phyloP scores from a whole-genome alignment of 2,888 invertebrate species.

The Drosophila neutralis region DNA sequence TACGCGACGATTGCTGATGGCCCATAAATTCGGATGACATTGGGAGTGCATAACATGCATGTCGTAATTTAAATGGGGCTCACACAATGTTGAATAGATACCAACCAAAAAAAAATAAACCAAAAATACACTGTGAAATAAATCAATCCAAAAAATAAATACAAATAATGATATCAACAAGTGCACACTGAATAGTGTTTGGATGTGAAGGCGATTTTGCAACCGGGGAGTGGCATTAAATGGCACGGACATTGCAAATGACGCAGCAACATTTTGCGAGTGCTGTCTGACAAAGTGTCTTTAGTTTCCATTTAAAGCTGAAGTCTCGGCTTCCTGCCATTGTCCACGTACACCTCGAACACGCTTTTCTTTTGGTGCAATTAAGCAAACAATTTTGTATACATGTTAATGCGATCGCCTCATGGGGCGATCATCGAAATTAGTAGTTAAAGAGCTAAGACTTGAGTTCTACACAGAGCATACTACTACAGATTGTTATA shows the following conservation, averaged over 20 bases:
- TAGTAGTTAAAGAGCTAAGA: not conserved
- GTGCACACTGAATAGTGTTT: slow-evolving; percentile 3
- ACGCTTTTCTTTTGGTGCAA: slow-evolving; percentile 10
- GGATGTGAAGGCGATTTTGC: slow-evolving; percentile 18
- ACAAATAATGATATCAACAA: slow-evolving; percentile 14
- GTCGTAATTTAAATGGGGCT: slow-evolving; percentile 19
- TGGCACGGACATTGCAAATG: slow-evolving; percentile 19
- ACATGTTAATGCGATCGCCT: slow-evolving; percentile 33
- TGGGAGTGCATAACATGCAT: slow-evolving; percentile 13
- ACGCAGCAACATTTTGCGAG: slow-evolving; percentile 21
- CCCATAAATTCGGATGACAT: slow-evolving; percentile 9
- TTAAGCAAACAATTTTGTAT: slow-evolving; percentile 14
- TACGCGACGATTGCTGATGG: slow-evolving; percentile 9
- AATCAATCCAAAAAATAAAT: not conserved
- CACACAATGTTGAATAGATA: not conserved
- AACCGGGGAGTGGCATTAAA: slow-evolving; percentile 31
- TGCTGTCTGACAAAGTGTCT: not conserved
- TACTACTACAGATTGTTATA: not conserved
- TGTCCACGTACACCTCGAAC: slow-evolving; percentile 20
- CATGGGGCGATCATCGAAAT: not conserved
- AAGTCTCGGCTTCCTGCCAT: slow-evolving; percentile 39
- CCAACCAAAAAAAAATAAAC: not conserved
- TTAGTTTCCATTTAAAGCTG: slow-evolving; percentile 9
- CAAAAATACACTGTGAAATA: not conserved
- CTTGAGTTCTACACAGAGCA: not conserved